These are phyloP conservation scores for Onychomys torridus DNA, from an alignment of 2,797 vertebrate genomes.

Conservation along the genomic window DNA sequence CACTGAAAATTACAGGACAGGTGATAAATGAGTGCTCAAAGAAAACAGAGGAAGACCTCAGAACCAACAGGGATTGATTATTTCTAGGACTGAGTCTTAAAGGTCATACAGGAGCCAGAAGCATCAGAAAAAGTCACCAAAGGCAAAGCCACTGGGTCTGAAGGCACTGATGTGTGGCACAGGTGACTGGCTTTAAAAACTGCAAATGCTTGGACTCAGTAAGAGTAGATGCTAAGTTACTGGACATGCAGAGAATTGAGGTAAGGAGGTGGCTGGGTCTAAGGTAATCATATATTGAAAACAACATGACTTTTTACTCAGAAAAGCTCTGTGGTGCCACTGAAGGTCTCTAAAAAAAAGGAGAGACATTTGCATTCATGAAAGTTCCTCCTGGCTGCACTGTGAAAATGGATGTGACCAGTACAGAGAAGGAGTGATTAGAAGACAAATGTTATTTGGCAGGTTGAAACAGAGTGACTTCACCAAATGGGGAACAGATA, in stretches of 20 bases:
- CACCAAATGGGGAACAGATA: neutral
- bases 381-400: neutral
- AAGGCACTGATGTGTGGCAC: neutral
- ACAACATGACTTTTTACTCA: neutral
- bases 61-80: neutral
- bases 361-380: neutral
- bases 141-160: neutral
- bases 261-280: neutral
- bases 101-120: conserved; percentile 17
- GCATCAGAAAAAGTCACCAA: neutral
- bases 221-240: neutral
- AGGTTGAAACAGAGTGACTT: neutral
- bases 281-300: neutral
- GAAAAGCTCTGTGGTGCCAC: neutral
- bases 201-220: neutral
- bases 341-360: conserved; percentile 39
- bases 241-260: neutral
- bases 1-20: neutral
- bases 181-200: neutral
- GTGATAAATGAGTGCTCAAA: neutral
- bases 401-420: neutral
- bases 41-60: neutral
- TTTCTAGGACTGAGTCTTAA: conserved; percentile 35
- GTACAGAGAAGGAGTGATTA: neutral
- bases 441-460: neutral